Base-by-base conservation (phyloP, 2,888 invertebrate species). In the Torymus texanus region DNA sequence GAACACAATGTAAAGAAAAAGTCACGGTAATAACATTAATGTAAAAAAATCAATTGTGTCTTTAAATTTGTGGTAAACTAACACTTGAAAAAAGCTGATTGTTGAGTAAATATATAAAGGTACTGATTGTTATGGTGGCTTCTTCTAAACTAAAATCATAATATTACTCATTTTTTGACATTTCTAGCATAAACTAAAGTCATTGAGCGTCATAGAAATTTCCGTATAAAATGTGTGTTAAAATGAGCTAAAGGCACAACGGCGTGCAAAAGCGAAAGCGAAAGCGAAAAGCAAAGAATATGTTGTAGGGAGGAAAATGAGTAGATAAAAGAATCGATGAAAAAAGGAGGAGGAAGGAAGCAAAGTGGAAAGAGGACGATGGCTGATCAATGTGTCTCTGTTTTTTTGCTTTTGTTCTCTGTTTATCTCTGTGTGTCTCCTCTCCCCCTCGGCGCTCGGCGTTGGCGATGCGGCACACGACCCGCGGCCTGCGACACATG, bases 391-490 rank as follows among this genome's bases (percentile, higher is more conserved):
- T 80, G 72, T 79, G 66, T 79, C 18, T 75, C 56, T 76, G 65
- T 76, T 76, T 75, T 78, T 79, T 80, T 80, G 75, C 71, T 68
- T 80, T 73, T 80, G 80, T 80, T 78, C 79, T 75, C 80, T 73
- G 66, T 76, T 59, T 50, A 53, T 70, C 70, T 76, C 78, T 73
- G 63, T 70, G 80, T 62, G 62, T 75, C 61, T 75, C 70, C 74
- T 75, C 75, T 79, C 70, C 75, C 75, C 63, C 65, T 55, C 41
- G 41, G 41, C 51, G 21, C 14, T 21, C 55, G 24, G 41, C 41
- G 51, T 67, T 55, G 63, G 50, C 67, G 67, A 21, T 21, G 51
- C 51, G 18, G 53, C 66, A 50, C 50, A 65, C 41, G n/a, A 65
- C 16, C 50, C n/a, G n/a, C 58, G 12, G 50, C 65, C 53, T 53